Evolutionary conservation across 1,140 invertebrate genomes (phyloP).

Genomic region (Caenorhabditis inopinata): DNA sequence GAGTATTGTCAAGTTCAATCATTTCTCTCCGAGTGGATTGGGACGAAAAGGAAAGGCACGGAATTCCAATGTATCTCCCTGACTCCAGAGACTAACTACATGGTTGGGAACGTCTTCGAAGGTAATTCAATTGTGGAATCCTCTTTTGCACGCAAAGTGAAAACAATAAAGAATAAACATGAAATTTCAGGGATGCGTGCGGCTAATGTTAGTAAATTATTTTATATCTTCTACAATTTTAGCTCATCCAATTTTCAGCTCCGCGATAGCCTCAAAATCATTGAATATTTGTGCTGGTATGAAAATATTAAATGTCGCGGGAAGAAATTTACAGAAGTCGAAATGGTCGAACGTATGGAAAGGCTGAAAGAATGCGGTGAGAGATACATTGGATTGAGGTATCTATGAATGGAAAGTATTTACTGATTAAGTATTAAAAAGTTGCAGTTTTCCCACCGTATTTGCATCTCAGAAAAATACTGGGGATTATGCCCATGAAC

Average conservation of each 20-base stretch:
- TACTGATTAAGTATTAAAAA: too few relatives aligned
- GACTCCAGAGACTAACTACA: constrained; percentile 50
- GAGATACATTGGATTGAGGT: constrained; percentile 75
- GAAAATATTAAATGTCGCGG: constrained; percentile 71
- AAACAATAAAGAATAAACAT: constrained; percentile 83
- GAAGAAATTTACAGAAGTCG: constrained; percentile 81
- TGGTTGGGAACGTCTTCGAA: constrained; percentile 43
- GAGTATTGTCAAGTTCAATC: constrained; percentile 67
- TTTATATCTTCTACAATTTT: constrained; percentile 9
- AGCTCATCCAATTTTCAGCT: constrained; percentile 53
- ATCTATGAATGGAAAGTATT: too few relatives aligned
- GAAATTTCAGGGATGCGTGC: constrained; percentile 84
- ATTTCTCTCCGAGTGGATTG: constrained; percentile 72
- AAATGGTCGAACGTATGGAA: constrained; percentile 76
- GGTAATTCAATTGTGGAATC: neutral
- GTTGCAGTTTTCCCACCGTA: neutral
- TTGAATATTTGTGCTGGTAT: constrained; percentile 88
- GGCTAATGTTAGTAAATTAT: constrained; percentile 72
- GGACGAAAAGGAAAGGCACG: constrained; percentile 62
- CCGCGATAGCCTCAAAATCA: constrained; percentile 81
- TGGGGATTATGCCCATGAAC: neutral
- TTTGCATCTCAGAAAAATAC: neutral
- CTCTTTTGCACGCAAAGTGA: constrained; percentile 79
- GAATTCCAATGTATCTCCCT: constrained; percentile 1
- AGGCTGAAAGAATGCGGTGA: constrained; percentile 73